phyloP scores from a whole-genome alignment of 2,113 vertebrate genomes.

The Scopus umbretta region DNA sequence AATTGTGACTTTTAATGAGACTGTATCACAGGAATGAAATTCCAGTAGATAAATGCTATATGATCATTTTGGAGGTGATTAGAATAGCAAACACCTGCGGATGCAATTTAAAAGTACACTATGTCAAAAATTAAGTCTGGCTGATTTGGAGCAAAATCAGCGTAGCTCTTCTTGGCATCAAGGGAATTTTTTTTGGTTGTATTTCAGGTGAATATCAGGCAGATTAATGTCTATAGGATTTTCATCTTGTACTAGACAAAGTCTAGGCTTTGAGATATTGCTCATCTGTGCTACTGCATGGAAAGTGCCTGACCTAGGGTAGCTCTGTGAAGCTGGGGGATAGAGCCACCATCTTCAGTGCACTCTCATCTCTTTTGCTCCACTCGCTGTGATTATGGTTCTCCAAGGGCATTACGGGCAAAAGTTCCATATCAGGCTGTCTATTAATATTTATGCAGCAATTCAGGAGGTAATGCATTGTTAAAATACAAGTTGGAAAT shows the following conservation, averaged over 20 bases:
- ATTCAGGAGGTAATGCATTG: conserved; percentile 43
- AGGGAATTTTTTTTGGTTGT: not conserved
- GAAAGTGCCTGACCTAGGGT: not conserved
- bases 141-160: not conserved
- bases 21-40: not conserved
- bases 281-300: not conserved
- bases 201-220: not conserved
- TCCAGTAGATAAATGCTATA: not conserved
- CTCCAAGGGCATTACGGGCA: conserved; percentile 49
- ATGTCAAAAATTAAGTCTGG: not conserved
- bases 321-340: not conserved
- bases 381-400: not conserved
- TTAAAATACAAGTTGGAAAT: conserved; percentile 61
- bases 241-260: not conserved
- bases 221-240: not conserved
- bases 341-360: not conserved
- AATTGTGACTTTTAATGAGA: not conserved
- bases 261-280: not conserved
- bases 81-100: not conserved
- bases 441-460: conserved; percentile 64
- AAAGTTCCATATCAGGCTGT: conserved; percentile 20
- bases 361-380: not conserved
- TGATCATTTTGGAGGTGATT: not conserved
- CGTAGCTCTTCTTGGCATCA: not conserved
- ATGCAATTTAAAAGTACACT: not conserved